Percentiles rank a stretch among this genome's conserved stretches.
These are phyloP conservation scores for Eclectus roratus DNA, from an alignment of 2,113 vertebrate species.

Conservation along the genomic window DNA sequence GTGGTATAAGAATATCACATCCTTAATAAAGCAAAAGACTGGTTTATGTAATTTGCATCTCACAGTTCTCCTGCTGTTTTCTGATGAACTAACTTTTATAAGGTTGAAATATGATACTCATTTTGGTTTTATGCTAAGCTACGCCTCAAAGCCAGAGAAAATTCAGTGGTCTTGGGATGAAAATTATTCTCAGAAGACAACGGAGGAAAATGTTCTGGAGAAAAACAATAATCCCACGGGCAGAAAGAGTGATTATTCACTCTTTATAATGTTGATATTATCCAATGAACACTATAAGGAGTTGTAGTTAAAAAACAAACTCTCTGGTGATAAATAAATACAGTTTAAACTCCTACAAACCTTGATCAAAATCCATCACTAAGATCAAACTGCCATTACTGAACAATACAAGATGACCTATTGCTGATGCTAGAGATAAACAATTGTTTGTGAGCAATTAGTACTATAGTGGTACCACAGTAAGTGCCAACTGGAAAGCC, in stretches of 20 bases:
- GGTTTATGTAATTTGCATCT: not conserved
- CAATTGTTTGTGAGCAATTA: not conserved
- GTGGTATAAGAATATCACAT: not conserved
- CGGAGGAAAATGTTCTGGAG: not conserved
- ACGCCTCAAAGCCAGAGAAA: not conserved
- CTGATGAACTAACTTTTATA: not conserved
- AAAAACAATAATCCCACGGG: not conserved
- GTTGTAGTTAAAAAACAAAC: not conserved
- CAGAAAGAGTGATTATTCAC: not conserved
- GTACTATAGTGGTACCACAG: accelerated
- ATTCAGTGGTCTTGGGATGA: not conserved
- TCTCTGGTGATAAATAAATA: not conserved
- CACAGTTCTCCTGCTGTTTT: not conserved
- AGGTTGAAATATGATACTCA: not conserved
- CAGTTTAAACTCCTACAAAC: not conserved
- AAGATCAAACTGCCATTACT: not conserved
- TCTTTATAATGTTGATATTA: not conserved
- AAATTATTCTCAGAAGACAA: not conserved
- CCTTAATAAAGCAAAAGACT: not conserved
- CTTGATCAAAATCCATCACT: not conserved
- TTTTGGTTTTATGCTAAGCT: not conserved
- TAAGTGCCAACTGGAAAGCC: not conserved
- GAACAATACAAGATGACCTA: not conserved
- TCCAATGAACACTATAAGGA: not conserved
- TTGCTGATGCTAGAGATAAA: not conserved